phyloP scores from a whole-genome alignment of 1,140 invertebrate species.

The Maconellicoccus hirsutus region DNA sequence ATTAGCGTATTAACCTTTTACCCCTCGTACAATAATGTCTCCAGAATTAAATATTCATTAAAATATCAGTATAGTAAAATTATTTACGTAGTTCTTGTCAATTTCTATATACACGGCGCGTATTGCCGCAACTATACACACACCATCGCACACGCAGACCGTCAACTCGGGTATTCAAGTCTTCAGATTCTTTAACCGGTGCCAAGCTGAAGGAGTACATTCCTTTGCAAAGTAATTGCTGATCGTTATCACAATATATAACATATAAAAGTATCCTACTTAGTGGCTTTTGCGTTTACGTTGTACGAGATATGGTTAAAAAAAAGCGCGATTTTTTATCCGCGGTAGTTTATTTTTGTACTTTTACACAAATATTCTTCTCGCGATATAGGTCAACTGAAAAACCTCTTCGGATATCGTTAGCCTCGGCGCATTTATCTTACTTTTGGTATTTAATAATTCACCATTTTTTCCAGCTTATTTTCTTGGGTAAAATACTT shows the following conservation, averaged over 20 bases:
- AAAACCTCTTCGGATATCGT: not conserved
- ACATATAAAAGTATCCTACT: conserved; percentile 17
- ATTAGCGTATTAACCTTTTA: conserved; percentile 10
- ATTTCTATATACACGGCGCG: not conserved
- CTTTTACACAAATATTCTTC: not conserved
- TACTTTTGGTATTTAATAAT: conserved; percentile 6
- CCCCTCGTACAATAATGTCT: not conserved
- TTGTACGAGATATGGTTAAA: no score
- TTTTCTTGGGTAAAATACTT: not conserved
- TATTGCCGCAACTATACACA: no score
- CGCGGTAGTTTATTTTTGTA: not conserved
- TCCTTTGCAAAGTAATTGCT: conserved; percentile 19
- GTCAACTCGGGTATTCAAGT: not conserved
- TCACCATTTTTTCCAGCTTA: not conserved
- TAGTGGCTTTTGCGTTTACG: not conserved
- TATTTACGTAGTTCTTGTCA: conserved; percentile 3
- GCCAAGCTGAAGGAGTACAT: not conserved
- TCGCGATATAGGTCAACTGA: conserved; percentile 1
- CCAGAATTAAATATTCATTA: conserved; percentile 13
- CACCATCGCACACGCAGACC: not conserved
- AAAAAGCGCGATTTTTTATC: not conserved
- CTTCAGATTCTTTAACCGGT: not conserved
- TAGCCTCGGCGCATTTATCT: not conserved
- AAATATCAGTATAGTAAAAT: conserved; percentile 14
- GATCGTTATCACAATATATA: conserved; percentile 11